Conservation (phyloP, 2,888 invertebrate genomes). For the Prosopocoilus inquinatus region DNA sequence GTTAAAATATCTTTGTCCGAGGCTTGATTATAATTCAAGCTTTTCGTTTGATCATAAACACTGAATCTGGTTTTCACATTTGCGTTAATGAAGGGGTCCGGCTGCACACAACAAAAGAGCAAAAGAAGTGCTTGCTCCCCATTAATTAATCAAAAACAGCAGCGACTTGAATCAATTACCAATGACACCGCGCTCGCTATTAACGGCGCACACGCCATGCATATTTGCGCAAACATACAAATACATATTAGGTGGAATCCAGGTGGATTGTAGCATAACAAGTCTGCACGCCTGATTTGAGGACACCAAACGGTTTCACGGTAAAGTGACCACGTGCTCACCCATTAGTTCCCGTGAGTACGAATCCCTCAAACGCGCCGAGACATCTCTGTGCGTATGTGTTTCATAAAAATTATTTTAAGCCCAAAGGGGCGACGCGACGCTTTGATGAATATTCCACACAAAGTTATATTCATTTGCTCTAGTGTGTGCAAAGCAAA, state of each 20-base stretch:
- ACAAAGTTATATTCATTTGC: constrained; percentile 2
- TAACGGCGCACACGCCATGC: no score
- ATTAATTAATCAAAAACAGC: no score
- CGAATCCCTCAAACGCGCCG: constrained; percentile 16
- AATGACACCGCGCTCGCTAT: no score
- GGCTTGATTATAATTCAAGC: no score
- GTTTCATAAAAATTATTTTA: constrained; percentile 24
- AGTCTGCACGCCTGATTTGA: constrained; percentile 48
- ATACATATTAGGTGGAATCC: constrained; percentile 4
- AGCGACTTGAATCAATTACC: no score
- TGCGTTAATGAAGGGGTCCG: no score
- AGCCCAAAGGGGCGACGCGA: constrained; percentile 23
- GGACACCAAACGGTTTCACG: constrained; percentile 51
- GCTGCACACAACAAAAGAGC: no score
- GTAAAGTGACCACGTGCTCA: constrained; percentile 46
- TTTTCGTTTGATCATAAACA: no score
- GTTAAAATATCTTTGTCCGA: no score
- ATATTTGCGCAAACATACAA: no score
- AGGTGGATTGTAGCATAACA: constrained; percentile 23
- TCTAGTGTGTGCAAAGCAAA: not conserved
- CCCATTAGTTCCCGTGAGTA: constrained; percentile 27
- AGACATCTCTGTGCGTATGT: constrained; percentile 15
- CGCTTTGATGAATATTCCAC: constrained; percentile 22
- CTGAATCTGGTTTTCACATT: no score
- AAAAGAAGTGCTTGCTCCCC: no score